Evolutionary conservation across 2,888 invertebrate genomes (phyloP).

Genomic region (Athalia rosae): DNA sequence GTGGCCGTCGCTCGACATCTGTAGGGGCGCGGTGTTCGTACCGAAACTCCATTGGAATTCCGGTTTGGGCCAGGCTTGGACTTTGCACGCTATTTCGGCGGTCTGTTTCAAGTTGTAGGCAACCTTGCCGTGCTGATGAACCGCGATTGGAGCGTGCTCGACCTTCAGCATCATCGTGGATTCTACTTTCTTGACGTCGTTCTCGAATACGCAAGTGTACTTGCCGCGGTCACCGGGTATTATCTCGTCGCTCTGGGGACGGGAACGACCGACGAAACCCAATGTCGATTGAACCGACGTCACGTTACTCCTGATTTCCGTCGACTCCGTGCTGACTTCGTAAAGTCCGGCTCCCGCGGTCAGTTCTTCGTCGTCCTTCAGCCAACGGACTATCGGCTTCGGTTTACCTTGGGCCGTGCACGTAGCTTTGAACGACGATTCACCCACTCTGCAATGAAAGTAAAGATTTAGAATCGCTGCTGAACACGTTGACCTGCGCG

Average conservation of each 20-base stretch:
- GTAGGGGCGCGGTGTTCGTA: slow-evolving; percentile 83
- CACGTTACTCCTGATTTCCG: slow-evolving; percentile 86
- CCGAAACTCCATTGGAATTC: slow-evolving; percentile 95
- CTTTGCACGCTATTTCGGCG: slow-evolving; percentile 90
- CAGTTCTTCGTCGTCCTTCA: slow-evolving; percentile 89
- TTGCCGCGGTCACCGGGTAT: slow-evolving; percentile 90
- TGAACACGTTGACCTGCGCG: not conserved
- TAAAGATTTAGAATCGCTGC: no score
- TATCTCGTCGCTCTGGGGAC: slow-evolving; percentile 85
- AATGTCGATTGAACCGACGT: slow-evolving; percentile 89
- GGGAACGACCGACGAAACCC: slow-evolving; percentile 85
- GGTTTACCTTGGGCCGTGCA: slow-evolving; percentile 94
- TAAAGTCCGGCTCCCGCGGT: slow-evolving; percentile 86
- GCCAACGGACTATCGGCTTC: slow-evolving; percentile 88
- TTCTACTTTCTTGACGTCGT: slow-evolving; percentile 91
- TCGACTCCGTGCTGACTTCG: slow-evolving; percentile 86
- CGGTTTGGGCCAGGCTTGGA: slow-evolving; percentile 94
- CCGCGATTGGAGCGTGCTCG: slow-evolving; percentile 92
- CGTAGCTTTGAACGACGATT: slow-evolving; percentile 85
- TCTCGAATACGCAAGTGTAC: slow-evolving; percentile 91
- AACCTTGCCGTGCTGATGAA: slow-evolving; percentile 90
- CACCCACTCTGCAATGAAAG: slow-evolving; percentile 79
- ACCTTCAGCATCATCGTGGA: slow-evolving; percentile 93
- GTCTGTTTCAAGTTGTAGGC: slow-evolving; percentile 90
- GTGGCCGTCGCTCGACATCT: slow-evolving; percentile 86